These are phyloP conservation scores for Papilio machaon DNA, from an alignment of 1,140 invertebrate genomes.

Conservation along the genomic window DNA sequence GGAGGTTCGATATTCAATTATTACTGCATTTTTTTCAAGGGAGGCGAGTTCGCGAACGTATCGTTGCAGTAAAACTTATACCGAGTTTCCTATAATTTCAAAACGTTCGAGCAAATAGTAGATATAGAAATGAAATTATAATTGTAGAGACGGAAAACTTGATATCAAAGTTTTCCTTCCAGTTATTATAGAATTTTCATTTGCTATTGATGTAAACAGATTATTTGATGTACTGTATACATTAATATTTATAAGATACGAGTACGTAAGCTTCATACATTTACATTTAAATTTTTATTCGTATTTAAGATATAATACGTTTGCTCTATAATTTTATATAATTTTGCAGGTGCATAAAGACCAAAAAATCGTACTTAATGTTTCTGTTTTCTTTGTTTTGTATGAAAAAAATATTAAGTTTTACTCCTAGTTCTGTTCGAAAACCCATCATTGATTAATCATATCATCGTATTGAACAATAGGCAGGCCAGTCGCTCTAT, in stretches of 20 bases:
- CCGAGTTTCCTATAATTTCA: conserved; percentile 39
- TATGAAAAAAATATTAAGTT: conserved; percentile 32
- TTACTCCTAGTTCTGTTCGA: conserved; percentile 45
- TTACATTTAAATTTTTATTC: too few relatives aligned
- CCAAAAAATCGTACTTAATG: neutral
- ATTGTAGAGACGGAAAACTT: conserved; percentile 36
- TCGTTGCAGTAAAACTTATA: conserved; percentile 40
- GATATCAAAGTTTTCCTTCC: conserved; percentile 31
- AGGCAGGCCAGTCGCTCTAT: conserved; percentile 55
- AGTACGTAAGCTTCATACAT: too few relatives aligned
- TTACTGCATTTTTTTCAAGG: conserved; percentile 25
- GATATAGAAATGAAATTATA: conserved; percentile 40
- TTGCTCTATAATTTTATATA: conserved; percentile 9
- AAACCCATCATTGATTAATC: conserved; percentile 39
- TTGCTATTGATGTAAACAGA: conserved; percentile 27
- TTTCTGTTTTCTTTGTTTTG: neutral
- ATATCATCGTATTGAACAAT: conserved; percentile 53
- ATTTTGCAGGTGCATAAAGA: neutral
- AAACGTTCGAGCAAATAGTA: conserved; percentile 38
- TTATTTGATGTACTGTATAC: conserved; percentile 23
- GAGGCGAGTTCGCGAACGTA: conserved; percentile 28
- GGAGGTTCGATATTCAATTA: conserved; percentile 11
- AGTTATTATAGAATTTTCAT: conserved; percentile 33
- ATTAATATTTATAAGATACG: neutral
- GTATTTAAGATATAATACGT: neutral